Percentiles rank a stretch among this genome's conserved stretches.
Evolutionary conservation across 2,888 invertebrate species (phyloP).

Genomic region (Agrilus mali): DNA sequence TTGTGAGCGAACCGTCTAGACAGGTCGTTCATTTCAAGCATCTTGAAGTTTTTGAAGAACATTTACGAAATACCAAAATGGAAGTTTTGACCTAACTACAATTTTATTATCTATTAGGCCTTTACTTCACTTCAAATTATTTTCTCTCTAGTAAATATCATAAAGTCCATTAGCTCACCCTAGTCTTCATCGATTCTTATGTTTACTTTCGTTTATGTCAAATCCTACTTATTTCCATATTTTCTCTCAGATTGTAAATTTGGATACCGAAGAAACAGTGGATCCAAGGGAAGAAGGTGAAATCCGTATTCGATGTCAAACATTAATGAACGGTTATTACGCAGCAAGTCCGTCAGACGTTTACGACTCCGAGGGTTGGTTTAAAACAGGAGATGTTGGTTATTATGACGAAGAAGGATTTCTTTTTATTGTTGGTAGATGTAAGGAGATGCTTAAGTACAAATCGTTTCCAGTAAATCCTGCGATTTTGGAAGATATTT

Average conservation of each 20-base stretch:
- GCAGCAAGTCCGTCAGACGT: conserved; percentile 31
- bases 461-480: conserved; percentile 47
- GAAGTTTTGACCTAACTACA: too few species aligned
- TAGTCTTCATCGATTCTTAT: neutral
- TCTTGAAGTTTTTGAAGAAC: too few species aligned
- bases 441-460: conserved; percentile 38
- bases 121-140: too few species aligned
- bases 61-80: too few species aligned
- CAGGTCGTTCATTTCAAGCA: too few species aligned
- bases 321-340: conserved; percentile 33
- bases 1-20: too few species aligned
- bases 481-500: conserved; percentile 61
- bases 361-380: conserved; percentile 33
- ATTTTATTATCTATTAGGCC: too few species aligned
- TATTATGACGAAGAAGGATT: conserved; percentile 35
- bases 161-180: neutral
- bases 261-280: conserved; percentile 32
- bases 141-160: too few species aligned
- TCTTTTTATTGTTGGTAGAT: conserved; percentile 34
- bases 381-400: conserved; percentile 38
- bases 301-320: conserved; percentile 34
- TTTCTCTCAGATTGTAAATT: conserved; percentile 34
- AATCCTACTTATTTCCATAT: neutral
- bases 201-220: neutral
- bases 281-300: conserved; percentile 39